Evolutionary conservation across 2,888 invertebrate genomes (phyloP), one percentile per base, ranked within the genome.

Genomic region (Acrocera orbiculus): DNA sequence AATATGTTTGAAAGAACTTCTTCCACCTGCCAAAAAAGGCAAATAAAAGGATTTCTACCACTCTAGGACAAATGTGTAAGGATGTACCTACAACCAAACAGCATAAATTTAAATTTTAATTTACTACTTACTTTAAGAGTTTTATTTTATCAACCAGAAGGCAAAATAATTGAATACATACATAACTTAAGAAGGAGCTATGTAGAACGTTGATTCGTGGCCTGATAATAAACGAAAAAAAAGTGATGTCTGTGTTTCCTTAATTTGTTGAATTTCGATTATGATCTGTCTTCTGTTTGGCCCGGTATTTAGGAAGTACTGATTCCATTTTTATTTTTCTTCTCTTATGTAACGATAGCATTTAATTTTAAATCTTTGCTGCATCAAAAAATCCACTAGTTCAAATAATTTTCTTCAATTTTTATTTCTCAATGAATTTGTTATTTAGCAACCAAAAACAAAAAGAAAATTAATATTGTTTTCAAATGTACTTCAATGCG

Each of bases 231-330:
- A n/a, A n/a, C 32, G 30, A 37, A 39, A 41, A 42, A 46, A 45
- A 46, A 44, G 46, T 46, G 46, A 46, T 46, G 46, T 46, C 46
- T 46, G 46, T 46, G 45, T 46, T 45, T 41, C 43, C 45, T 46
- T 46, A 46, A 46, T 46, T 46, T 46, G 46, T 46, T 46, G 46
- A 44, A 46, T 46, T 46, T 45, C 45, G 45, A 46, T 46, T 45
- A 44, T 45, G 44, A 46, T 46, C 46, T 46, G 46, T 46, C 46
- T 44, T 23, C 11, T 23, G 11, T 10, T 9, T 10, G n/a, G 23
- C 15, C 16, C 16, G 27, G 3, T 7, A 11, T 23, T 7, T 19
- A 19, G 19, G 5, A 19, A 19, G 8, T 11, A 11, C 5, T 9
- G 16, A 27, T 15, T 15, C 16, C 15, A 8, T 27, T 16, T 16